A percentile compares a stretch with the other conserved stretches of the same genome.
phyloP scores from a whole-genome alignment of 2,888 invertebrate genomes.

The Papilio elwesi region DNA sequence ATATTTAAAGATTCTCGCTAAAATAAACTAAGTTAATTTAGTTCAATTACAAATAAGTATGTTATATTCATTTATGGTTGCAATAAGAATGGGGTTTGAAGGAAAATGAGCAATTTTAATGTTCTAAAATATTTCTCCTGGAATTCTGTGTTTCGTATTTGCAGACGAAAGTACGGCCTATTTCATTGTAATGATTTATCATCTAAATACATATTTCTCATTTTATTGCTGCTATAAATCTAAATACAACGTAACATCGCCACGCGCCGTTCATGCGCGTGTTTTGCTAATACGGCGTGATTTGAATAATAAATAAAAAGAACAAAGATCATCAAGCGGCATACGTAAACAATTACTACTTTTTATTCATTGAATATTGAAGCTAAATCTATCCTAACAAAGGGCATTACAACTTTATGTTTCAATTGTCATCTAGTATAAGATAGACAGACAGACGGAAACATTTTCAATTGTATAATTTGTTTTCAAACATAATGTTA shows the following conservation, averaged over 20 bases:
- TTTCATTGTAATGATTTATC: slow-evolving; percentile 24
- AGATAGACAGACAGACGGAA: too few relatives aligned
- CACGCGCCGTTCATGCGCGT: slow-evolving; percentile 13
- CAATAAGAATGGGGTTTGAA: not conserved
- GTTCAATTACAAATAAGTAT: not conserved
- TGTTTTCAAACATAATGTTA: too few relatives aligned
- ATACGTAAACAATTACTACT: too few relatives aligned
- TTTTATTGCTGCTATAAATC: slow-evolving; percentile 30
- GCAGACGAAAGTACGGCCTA: not conserved
- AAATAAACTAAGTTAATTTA: not conserved
- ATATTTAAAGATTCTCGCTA: not conserved
- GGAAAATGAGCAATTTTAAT: not conserved
- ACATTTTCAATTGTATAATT: too few relatives aligned
- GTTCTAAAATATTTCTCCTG: not conserved
- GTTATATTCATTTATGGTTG: not conserved
- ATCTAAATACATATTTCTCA: slow-evolving; percentile 6
- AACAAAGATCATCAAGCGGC: too few relatives aligned
- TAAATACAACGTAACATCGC: slow-evolving; percentile 25
- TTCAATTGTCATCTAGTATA: too few relatives aligned
- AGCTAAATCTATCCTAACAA: too few relatives aligned
- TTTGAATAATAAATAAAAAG: too few relatives aligned
- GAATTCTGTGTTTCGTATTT: slow-evolving; percentile 5
- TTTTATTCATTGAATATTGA: too few relatives aligned
- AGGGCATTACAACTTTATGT: too few relatives aligned
- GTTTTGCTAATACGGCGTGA: slow-evolving; percentile 15